Base-by-base conservation (phyloP, 2,797 vertebrate genomes). In the Myotis myotis region DNA sequence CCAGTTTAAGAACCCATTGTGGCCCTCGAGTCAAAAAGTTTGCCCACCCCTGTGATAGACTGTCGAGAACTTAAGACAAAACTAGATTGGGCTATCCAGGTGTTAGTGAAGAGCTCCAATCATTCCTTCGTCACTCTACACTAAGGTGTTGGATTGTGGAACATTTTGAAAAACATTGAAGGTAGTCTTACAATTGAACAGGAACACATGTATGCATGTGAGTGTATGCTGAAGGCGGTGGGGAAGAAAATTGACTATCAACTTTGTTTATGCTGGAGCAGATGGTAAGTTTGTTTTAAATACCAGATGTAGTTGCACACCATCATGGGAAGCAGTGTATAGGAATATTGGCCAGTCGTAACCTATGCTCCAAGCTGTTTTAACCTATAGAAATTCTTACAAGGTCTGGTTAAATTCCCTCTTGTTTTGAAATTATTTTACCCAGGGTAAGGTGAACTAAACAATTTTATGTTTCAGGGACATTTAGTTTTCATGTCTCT, bases 371-470 rank as follows among this genome's bases (percentile, higher is more conserved):
- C 60, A 62, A 23, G 38, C 15, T 51, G 41, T 83, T 89, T 66
- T 92, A 94, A 72, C 57, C 33, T 60, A 28, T 28, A 85, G 85
- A 25, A 94, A 89, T 12, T 6, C 12, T 90, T 90, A 72, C 2
- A n/a, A 62, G 36, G 23, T 78, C 38, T 75, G 28, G 23, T 89
- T 91, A 88, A 70, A 68, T 94, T 92, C 60, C 64, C 12, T 92
- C 57, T 71, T 76, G 70, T 95, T 93, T 92, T 72, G 51, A 92
- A 95, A 70, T 78, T 28, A 84, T 76, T 92, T 94, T 91, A 80
- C 51, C 23, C 2, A 72, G 38, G 30, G 22, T 83, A 87, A 68
- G 20, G 72, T 49, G 72, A 91, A 87, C 44, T 55, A 41, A 76
- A 15, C n/a, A 66, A 47, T 13, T 79, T 13, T 91, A 25, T 72